These are phyloP conservation scores for Clarias gariepinus DNA, from an alignment of 2,113 vertebrate genomes.

Conservation along the genomic window DNA sequence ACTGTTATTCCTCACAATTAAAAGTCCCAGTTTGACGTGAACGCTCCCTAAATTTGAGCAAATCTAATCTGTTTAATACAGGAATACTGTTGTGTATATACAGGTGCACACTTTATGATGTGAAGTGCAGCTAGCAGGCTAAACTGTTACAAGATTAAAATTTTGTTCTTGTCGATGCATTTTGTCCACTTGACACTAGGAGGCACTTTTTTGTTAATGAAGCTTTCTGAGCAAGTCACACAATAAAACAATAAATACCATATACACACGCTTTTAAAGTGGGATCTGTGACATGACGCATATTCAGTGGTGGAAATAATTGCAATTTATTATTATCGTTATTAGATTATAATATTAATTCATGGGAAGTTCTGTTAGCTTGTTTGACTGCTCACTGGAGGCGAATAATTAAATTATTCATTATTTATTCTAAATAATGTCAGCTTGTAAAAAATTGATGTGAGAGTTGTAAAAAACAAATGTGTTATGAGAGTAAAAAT, in stretches of 20 bases:
- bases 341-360: not conserved
- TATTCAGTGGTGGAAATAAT: not conserved
- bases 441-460: not conserved
- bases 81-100: not conserved
- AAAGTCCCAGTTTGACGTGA: too few relatives aligned
- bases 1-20: too few relatives aligned
- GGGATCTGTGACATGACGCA: not conserved
- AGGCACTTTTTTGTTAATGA: constrained; percentile 21
- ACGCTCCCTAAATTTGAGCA: too few relatives aligned
- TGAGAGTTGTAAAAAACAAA: not conserved
- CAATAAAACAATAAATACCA: not conserved
- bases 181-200: constrained; percentile 10
- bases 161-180: not conserved
- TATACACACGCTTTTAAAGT: not conserved
- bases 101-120: not conserved
- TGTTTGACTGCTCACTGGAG: not conserved
- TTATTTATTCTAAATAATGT: not conserved
- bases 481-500: not conserved
- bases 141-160: not conserved
- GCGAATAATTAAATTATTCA: too few relatives aligned
- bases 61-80: too few relatives aligned
- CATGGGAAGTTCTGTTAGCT: not conserved
- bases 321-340: not conserved
- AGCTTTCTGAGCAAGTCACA: not conserved
- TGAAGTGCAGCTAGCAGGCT: not conserved